Percentiles rank a stretch among this genome's conserved stretches.
phyloP scores from a whole-genome alignment of 35 echinoderm and acorn worm species.

The Heliocidaris erythrogramma region DNA sequence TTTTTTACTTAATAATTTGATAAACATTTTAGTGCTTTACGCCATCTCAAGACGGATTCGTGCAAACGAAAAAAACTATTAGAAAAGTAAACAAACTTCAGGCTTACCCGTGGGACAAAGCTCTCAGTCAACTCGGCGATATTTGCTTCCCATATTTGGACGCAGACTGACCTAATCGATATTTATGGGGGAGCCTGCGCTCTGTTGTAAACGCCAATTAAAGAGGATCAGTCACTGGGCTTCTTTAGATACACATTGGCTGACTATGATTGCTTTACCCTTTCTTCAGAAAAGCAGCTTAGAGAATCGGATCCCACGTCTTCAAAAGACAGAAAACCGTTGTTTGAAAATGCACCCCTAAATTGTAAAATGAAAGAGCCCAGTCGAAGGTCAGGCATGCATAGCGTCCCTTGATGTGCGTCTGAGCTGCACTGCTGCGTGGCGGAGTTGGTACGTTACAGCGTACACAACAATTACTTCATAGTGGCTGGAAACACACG shows the following conservation, averaged over 20 bases:
- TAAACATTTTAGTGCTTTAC: neutral
- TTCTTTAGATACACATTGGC: neutral
- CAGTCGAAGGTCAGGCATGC: slow-evolving; percentile 11
- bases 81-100: slow-evolving; percentile 11
- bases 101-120: neutral
- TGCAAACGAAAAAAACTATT: neutral
- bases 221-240: neutral
- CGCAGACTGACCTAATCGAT: neutral
- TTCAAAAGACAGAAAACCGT: neutral
- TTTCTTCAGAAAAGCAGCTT: neutral
- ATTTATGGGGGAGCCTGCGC: neutral
- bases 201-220: neutral
- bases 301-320: neutral
- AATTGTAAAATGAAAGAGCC: neutral
- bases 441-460: neutral
- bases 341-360: neutral
- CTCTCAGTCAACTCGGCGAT: neutral
- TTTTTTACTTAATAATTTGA: neutral
- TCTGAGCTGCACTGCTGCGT: neutral
- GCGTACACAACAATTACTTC: slow-evolving; percentile 23
- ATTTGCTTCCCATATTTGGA: slow-evolving; percentile 25
- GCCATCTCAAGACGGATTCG: neutral
- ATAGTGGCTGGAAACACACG: no score
- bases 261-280: neutral
- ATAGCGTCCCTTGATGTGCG: slow-evolving; percentile 6